phyloP scores from a whole-genome alignment of 2,888 invertebrate species.

The Euzetes globulus region DNA sequence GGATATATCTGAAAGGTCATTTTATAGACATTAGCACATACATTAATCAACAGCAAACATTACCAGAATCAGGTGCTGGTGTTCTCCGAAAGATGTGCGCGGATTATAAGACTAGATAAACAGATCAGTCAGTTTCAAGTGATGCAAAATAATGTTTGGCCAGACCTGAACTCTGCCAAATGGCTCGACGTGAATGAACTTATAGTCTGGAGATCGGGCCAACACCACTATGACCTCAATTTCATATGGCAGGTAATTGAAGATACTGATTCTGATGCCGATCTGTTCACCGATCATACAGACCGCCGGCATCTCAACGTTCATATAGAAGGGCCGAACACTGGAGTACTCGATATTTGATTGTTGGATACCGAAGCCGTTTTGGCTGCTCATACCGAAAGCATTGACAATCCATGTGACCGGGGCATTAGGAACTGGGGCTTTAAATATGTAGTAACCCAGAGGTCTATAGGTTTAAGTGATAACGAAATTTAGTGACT shows the following conservation, averaged over 20 bases:
- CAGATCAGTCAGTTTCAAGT: neutral
- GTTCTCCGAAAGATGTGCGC: constrained; percentile 80
- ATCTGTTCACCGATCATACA: constrained; percentile 87
- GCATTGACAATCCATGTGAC: constrained; percentile 90
- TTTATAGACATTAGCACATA: too few species aligned
- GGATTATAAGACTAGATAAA: constrained; percentile 63
- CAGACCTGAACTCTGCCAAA: constrained; percentile 65
- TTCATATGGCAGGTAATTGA: constrained; percentile 80
- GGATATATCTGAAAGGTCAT: constrained; percentile 49
- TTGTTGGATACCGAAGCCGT: constrained; percentile 77
- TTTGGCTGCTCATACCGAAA: constrained; percentile 76
- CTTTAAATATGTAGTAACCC: constrained; percentile 75
- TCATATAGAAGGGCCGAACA: constrained; percentile 85
- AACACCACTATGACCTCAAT: constrained; percentile 66
- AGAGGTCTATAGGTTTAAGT: constrained; percentile 58
- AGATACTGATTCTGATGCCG: constrained; percentile 81
- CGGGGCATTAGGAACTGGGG: constrained; percentile 72
- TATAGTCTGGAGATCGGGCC: constrained; percentile 69
- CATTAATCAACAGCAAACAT: constrained; percentile 8
- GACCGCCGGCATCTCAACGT: constrained; percentile 77
- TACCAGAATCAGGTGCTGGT: constrained; percentile 87
- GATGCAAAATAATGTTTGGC: neutral
- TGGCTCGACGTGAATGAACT: constrained; percentile 67
- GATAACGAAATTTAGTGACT: neutral
- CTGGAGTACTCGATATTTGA: constrained; percentile 77